Evolutionary conservation across 2,888 invertebrate species (phyloP).

Genomic region (Acrocyrtus sp.): DNA sequence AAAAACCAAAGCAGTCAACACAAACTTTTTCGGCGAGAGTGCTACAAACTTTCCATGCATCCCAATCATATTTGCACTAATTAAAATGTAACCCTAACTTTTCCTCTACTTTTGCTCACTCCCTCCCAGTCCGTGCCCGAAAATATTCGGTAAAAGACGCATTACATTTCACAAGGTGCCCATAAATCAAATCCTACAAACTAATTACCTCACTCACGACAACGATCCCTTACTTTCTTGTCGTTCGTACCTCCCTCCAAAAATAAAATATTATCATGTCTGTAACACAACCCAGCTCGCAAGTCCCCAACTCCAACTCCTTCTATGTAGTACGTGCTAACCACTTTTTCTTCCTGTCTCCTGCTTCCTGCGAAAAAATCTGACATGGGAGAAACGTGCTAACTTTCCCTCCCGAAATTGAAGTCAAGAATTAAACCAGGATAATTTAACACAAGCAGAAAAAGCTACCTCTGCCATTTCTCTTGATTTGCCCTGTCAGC

Average conservation of each 20-base stretch:
- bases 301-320: not conserved
- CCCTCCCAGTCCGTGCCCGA: constrained; percentile 17
- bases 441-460: constrained; percentile 7
- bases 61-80: constrained; percentile 51
- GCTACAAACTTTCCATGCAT: constrained; percentile 10
- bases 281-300: not conserved
- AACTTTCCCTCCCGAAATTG: not conserved
- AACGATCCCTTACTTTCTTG: not conserved
- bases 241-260: not conserved
- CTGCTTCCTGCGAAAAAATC: too few relatives aligned
- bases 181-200: constrained; percentile 51
- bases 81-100: constrained; percentile 54
- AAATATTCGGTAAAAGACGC: too few relatives aligned
- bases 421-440: too few relatives aligned
- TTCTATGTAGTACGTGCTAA: too few relatives aligned
- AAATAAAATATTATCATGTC: not conserved
- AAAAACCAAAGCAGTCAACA: too few relatives aligned
- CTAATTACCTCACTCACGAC: constrained; percentile 42
- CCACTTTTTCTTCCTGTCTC: too few relatives aligned
- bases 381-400: constrained; percentile 4
- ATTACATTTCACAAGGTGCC: constrained; percentile 43
- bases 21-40: too few relatives aligned
- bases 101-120: constrained; percentile 23
- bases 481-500: too few relatives aligned
- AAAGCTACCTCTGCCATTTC: not conserved